Evolutionary conservation across 2,113 vertebrate species (phyloP).

Genomic region (Protobothrops mucrosquamatus): DNA sequence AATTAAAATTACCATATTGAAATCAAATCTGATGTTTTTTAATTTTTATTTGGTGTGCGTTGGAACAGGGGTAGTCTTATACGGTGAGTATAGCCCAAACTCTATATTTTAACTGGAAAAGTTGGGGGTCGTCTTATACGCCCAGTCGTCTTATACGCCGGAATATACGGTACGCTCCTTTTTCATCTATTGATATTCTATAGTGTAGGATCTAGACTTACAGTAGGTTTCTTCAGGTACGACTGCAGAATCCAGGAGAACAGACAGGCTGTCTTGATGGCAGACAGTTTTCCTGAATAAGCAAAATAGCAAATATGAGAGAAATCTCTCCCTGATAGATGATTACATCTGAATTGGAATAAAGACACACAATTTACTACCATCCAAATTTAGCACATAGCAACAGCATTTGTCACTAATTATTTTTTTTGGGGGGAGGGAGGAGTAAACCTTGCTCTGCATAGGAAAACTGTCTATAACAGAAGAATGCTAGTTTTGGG

Average conservation of each 20-base stretch:
- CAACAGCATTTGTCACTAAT: neutral
- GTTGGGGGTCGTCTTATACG: too few relatives aligned
- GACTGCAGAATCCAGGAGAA: slow-evolving; percentile 45
- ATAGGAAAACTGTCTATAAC: slow-evolving; percentile 55
- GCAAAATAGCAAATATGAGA: slow-evolving; percentile 21
- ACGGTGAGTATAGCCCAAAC: too few relatives aligned
- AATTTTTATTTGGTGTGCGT: too few relatives aligned
- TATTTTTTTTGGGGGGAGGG: neutral
- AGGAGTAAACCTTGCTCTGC: slow-evolving; percentile 54
- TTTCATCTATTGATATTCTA: neutral
- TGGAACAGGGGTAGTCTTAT: too few relatives aligned
- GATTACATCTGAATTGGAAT: slow-evolving; percentile 36
- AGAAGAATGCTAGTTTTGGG: slow-evolving; percentile 57
- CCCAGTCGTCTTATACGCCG: too few relatives aligned
- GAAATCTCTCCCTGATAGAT: neutral
- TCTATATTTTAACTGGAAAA: too few relatives aligned
- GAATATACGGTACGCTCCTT: too few relatives aligned
- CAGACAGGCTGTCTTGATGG: slow-evolving; percentile 45
- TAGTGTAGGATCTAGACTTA: slow-evolving; percentile 36
- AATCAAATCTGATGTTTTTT: too few relatives aligned
- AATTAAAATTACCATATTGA: too few relatives aligned
- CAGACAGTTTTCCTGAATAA: slow-evolving; percentile 41
- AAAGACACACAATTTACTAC: slow-evolving; percentile 34
- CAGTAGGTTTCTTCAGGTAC: slow-evolving; percentile 25
- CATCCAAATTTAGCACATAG: neutral